These are phyloP conservation scores for Philaenus spumarius DNA, from an alignment of 1,140 invertebrate species.

Conservation along the genomic window DNA sequence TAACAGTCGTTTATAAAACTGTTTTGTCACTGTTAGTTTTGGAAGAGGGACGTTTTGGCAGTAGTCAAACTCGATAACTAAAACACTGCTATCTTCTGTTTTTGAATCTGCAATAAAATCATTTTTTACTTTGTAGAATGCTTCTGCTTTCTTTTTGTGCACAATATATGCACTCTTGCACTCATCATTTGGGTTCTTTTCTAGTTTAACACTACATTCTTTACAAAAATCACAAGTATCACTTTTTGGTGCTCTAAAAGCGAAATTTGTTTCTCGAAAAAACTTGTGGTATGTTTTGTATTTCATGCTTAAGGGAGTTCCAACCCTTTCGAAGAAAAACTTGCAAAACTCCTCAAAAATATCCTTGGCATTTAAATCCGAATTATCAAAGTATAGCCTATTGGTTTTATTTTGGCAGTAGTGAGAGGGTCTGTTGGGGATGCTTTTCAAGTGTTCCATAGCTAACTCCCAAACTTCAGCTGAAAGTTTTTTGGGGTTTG, in stretches of 20 bases:
- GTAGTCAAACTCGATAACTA: slow-evolving; percentile 24
- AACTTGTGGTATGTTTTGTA: slow-evolving; percentile 16
- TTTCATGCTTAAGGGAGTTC: background rate
- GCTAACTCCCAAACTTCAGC: background rate
- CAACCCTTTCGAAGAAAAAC: background rate
- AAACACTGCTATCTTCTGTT: background rate
- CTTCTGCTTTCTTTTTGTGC: slow-evolving; percentile 8
- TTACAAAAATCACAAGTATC: slow-evolving; percentile 19
- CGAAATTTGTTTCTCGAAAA: slow-evolving; percentile 11
- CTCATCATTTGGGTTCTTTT: too few relatives aligned
- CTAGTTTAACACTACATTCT: too few relatives aligned
- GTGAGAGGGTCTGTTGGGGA: slow-evolving; percentile 3
- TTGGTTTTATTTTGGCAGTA: slow-evolving; percentile 5
- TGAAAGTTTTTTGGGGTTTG: slow-evolving; percentile 1
- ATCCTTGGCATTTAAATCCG: background rate
- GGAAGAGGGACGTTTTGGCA: slow-evolving; percentile 20
- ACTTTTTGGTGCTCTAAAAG: slow-evolving; percentile 12
- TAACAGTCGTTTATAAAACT: slow-evolving; percentile 22
- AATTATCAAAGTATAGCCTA: slow-evolving; percentile 8
- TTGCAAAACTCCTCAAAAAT: slow-evolving; percentile 4
- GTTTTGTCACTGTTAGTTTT: slow-evolving; percentile 15
- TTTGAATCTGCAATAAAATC: slow-evolving; percentile 1
- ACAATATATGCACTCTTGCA: background rate
- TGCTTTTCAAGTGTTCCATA: slow-evolving; percentile 12
- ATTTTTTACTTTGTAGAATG: background rate